These are phyloP conservation scores for Falco berigora DNA, from an alignment of 2,797 vertebrate species.

Conservation along the genomic window DNA sequence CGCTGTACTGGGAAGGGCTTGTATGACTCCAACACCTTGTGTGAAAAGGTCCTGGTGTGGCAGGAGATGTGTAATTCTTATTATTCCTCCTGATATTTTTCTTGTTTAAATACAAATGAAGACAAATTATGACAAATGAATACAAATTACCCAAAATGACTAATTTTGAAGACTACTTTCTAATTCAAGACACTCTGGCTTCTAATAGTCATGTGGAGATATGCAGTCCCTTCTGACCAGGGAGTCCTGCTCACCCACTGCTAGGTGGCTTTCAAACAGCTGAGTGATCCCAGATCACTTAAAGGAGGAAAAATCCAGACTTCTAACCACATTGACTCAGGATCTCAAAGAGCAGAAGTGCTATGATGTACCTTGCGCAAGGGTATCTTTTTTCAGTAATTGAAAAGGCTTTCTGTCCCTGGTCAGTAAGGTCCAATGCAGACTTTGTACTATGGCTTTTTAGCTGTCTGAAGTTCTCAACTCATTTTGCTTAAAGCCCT, in stretches of 20 bases:
- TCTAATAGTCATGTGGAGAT: neutral
- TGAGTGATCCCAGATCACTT: neutral
- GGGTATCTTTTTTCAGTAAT: neutral
- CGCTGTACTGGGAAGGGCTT: neutral
- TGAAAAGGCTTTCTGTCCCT: neutral
- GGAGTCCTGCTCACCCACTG: neutral
- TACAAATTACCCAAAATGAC: neutral
- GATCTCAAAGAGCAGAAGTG: neutral
- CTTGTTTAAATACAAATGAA: neutral
- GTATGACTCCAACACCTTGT: neutral
- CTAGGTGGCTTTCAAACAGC: neutral
- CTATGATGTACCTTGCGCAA: neutral
- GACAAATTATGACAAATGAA: neutral
- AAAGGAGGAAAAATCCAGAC: neutral
- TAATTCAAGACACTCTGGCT: neutral
- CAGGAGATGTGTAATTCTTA: neutral
- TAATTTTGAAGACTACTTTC: neutral
- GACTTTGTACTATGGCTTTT: neutral
- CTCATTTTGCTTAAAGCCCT: neutral
- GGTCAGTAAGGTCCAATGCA: neutral
- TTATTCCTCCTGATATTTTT: neutral
- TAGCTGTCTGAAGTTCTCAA: neutral
- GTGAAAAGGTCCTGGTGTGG: neutral
- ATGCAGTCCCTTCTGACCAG: neutral
- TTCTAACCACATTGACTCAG: neutral